Base-by-base conservation (phyloP, 37 sponge, comb jelly and placozoan genomes). In the Geodia barretti region DNA sequence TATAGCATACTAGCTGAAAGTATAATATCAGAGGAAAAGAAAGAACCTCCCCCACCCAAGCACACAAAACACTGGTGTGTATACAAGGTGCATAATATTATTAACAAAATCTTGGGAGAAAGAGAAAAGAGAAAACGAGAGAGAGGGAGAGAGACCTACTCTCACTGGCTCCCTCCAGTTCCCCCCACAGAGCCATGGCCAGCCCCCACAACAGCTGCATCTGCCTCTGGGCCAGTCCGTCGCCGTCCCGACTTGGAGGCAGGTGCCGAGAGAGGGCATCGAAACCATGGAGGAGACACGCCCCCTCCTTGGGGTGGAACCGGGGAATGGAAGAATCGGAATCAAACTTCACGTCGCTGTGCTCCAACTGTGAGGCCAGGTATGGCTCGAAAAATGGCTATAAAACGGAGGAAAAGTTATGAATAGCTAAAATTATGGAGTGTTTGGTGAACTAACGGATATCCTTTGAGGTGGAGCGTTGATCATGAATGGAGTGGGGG, bases 111-210 rank as follows among this genome's bases (percentile, higher is more conserved):
- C n/a, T n/a, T n/a, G n/a, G n/a, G n/a, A n/a, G n/a, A n/a, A n/a
- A n/a, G n/a, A n/a, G n/a, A n/a, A n/a, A n/a, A n/a, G n/a, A n/a
- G n/a, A n/a, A n/a, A n/a, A n/a, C n/a, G n/a, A n/a, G n/a, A n/a
- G n/a, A n/a, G n/a, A n/a, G n/a, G n/a, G n/a, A n/a, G 54, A 17
- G 54, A 47, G 11, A 17, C 54, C 14, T 31, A 38, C 54, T 39
- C 31, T 64, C 21, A 42, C 5, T 29, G 2, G 39, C 54, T 9
- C 47, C 54, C 34, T 29, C 40, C 31, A 84, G 80, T 41, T 76
- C 62, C 20, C 91, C 94, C 94, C 94, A 94, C 0, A 94, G 83
- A 61, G 89, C 88, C 38, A 60, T 65, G 17, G 74, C 78, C 30
- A 94, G 69, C 73, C 83, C 41, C 72, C 84, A 84, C 17, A 81